These are phyloP conservation scores for Neostethus bicornis DNA, from an alignment of 2,797 vertebrate species.

Conservation along the genomic window DNA sequence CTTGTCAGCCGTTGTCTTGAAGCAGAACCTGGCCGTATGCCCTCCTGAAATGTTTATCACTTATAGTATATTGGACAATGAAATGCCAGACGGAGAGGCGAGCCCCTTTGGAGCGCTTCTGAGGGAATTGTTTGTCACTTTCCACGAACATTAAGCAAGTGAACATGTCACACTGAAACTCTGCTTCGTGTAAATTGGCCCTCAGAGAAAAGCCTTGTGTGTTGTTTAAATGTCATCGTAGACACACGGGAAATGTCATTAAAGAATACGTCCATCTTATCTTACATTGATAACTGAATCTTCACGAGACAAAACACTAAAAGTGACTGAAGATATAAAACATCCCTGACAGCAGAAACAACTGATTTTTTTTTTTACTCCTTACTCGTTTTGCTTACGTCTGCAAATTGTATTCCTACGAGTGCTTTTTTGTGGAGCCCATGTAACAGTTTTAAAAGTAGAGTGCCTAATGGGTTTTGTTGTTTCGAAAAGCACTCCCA, in stretches of 20 bases:
- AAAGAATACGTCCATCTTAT: conserved; percentile 28
- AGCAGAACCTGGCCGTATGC: conserved; percentile 21
- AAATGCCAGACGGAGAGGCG: conserved; percentile 48
- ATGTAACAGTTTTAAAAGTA: not conserved
- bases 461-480: not conserved
- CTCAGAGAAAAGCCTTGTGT: conserved; percentile 30
- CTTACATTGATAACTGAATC: not conserved
- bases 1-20: conserved; percentile 29
- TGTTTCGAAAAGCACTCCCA: too few species aligned
- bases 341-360: not conserved
- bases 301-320: not conserved
- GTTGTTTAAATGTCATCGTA: conserved; percentile 16
- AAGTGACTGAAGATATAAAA: not conserved
- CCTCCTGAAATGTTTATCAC: conserved; percentile 44
- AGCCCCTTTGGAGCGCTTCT: conserved; percentile 30
- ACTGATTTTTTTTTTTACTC: not conserved
- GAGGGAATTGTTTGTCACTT: conserved; percentile 60
- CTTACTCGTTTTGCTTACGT: not conserved
- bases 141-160: conserved; percentile 51
- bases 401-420: not conserved
- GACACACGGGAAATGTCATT: conserved; percentile 28
- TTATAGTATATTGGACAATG: conserved; percentile 22
- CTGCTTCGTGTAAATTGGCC: conserved; percentile 57
- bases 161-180: conserved; percentile 45
- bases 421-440: not conserved